Evolutionary conservation across 2,888 invertebrate genomes (phyloP).

Genomic region (Xestia rhomboidea): DNA sequence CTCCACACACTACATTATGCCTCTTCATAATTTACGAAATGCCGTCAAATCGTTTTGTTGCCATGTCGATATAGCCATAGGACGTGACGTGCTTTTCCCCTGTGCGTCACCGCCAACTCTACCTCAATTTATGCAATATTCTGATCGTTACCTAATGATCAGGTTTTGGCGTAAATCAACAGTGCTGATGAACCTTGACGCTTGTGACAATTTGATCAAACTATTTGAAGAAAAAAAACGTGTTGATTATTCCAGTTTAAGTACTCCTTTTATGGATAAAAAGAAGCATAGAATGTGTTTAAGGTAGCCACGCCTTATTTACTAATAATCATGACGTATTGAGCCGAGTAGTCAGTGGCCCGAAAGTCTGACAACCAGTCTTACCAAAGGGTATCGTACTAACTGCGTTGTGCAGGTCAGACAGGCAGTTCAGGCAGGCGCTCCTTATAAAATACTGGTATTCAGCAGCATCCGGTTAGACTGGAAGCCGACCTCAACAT

Average conservation of each 20-base stretch:
- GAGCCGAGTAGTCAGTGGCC: too few relatives aligned
- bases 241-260: slow-evolving; percentile 14
- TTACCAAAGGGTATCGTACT: too few relatives aligned
- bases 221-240: slow-evolving; percentile 21
- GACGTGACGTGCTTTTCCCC: slow-evolving; percentile 16
- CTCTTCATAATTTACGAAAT: slow-evolving; percentile 16
- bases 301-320: not conserved
- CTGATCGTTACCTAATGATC: slow-evolving; percentile 49
- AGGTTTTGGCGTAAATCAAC: slow-evolving; percentile 42
- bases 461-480: too few relatives aligned
- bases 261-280: slow-evolving; percentile 18
- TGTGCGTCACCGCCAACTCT: slow-evolving; percentile 33
- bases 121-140: slow-evolving; percentile 32
- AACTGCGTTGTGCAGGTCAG: too few relatives aligned
- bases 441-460: too few relatives aligned
- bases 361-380: too few relatives aligned
- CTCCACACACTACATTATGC: not conserved
- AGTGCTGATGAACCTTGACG: slow-evolving; percentile 47
- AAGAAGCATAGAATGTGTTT: slow-evolving; percentile 1
- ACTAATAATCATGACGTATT: slow-evolving; percentile 1
- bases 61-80: slow-evolving; percentile 8
- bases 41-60: slow-evolving; percentile 9
- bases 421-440: too few relatives aligned
- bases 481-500: too few relatives aligned
- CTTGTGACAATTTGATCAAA: slow-evolving; percentile 50